Evolutionary conservation across 2,888 invertebrate species (phyloP).

Genomic region (Phengaris arion): DNA sequence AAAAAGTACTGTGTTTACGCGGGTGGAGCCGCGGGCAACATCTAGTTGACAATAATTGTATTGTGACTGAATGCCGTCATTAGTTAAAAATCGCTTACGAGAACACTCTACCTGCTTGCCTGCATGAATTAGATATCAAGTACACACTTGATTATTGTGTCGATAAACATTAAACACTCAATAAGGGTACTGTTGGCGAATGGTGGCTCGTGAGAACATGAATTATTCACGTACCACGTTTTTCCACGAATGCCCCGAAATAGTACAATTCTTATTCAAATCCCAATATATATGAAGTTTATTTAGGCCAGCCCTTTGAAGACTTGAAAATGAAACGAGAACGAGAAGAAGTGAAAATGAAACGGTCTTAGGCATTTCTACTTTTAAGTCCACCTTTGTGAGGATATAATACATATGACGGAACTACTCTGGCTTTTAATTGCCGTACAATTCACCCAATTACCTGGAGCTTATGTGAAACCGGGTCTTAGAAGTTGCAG

Average conservation of each 20-base stretch:
- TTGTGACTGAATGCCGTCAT: too few species aligned
- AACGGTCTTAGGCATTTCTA: background rate
- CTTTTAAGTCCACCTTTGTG: background rate
- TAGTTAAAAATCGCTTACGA: too few species aligned
- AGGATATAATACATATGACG: background rate
- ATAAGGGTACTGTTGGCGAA: background rate
- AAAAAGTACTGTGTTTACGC: too few species aligned
- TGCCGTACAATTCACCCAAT: background rate
- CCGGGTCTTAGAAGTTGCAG: background rate
- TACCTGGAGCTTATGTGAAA: background rate
- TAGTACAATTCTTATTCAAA: slow-evolving; percentile 22
- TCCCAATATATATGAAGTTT: background rate
- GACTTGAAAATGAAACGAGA: too few species aligned
- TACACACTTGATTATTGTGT: background rate
- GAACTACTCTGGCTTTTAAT: background rate
- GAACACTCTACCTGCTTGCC: too few species aligned
- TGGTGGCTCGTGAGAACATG: background rate
- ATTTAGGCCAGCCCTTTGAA: slow-evolving; percentile 9
- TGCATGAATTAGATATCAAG: too few species aligned
- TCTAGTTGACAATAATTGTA: too few species aligned
- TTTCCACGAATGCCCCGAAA: background rate
- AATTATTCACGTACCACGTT: slow-evolving; percentile 9
- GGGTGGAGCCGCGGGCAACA: too few species aligned
- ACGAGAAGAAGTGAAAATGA: too few species aligned
- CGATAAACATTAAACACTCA: slow-evolving; percentile 14